Percentiles rank a stretch among this genome's conserved stretches.
Evolutionary conservation across 2,797 vertebrate genomes (phyloP).

Genomic region (Melanogrammus aeglefinus): DNA sequence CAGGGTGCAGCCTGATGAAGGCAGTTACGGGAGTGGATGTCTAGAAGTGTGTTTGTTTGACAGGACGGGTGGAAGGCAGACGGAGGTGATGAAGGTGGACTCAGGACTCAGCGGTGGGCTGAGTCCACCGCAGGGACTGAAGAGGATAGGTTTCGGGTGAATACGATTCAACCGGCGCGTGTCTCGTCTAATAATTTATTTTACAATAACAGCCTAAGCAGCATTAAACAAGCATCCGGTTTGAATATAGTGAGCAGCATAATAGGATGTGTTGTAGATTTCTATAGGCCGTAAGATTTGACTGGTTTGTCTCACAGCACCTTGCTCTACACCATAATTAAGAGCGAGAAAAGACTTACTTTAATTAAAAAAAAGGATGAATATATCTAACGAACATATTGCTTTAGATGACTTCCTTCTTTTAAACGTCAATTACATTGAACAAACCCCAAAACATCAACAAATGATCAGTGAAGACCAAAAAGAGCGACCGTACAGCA

Average conservation of each 20-base stretch:
- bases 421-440: background rate
- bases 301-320: background rate
- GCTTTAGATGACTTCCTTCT: background rate
- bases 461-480: background rate
- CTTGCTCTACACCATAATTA: background rate
- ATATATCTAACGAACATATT: background rate
- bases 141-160: no score
- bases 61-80: background rate
- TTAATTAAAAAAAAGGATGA: background rate
- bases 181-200: background rate
- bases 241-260: background rate
- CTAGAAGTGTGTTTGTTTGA: background rate
- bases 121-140: background rate
- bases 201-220: background rate
- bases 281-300: background rate
- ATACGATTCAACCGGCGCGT: no score
- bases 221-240: background rate
- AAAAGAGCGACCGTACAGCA: background rate
- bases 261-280: background rate
- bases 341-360: background rate
- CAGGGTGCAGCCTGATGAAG: background rate
- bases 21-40: background rate
- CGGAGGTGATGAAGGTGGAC: slow-evolving; percentile 39
- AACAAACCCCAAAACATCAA: background rate
- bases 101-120: slow-evolving; percentile 9